Evolutionary conservation across 2,797 vertebrate genomes (phyloP).

Genomic region (Sciurus vulgaris): DNA sequence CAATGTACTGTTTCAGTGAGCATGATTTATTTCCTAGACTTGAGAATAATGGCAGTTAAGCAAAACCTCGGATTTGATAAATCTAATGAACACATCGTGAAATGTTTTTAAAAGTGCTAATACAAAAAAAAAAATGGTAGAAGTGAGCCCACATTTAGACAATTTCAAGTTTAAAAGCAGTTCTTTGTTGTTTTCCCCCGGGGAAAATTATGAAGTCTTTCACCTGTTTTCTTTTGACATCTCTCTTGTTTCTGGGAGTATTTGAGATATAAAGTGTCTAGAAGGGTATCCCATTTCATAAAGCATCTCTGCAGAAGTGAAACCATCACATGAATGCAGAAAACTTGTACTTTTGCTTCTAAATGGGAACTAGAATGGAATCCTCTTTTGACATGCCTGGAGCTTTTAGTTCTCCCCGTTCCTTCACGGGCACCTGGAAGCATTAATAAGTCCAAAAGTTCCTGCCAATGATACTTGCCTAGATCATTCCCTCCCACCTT

Average conservation of each 20-base stretch:
- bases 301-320: not conserved
- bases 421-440: not conserved
- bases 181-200: not conserved
- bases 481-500: not conserved
- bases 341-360: not conserved
- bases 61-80: conserved; percentile 35
- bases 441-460: not conserved
- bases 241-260: not conserved
- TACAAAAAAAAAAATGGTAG: conserved; percentile 30
- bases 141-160: not conserved
- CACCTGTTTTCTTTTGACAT: not conserved
- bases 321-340: not conserved
- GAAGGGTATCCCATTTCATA: not conserved
- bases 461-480: not conserved
- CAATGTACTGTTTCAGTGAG: too few relatives aligned
- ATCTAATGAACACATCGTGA: not conserved
- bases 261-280: not conserved
- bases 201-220: not conserved
- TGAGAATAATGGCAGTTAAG: not conserved
- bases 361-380: not conserved
- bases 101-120: conserved; percentile 41
- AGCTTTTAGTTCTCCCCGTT: not conserved
- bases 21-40: too few relatives aligned
- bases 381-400: not conserved
- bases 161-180: conserved; percentile 48